Base-by-base conservation (phyloP, 2,113 vertebrate species). In the Nibea albiflora region DNA sequence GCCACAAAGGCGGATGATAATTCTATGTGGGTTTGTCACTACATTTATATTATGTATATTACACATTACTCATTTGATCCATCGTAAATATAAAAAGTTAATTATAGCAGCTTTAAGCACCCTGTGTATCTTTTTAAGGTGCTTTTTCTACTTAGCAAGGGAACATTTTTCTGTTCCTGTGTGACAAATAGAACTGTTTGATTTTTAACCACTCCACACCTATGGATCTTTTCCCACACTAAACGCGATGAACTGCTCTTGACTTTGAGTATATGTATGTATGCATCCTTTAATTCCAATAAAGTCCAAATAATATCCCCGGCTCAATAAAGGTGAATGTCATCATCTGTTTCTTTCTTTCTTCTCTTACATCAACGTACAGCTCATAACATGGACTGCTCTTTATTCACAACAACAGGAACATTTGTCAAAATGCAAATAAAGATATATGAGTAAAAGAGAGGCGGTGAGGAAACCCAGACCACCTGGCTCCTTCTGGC, bases 401-500 rank as follows among this genome's bases (percentile, higher is more conserved):
- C 64, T 64, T 69, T n/a, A 26, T 72, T 84, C 80, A 78, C 64
- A 79, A 64, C 60, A 72, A 78, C 74, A 75, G 58, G 54, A 89
- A 78, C 85, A 84, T 89, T 78, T 85, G 73, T 92, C 83, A 84
- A 85, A 90, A 81, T 84, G 68, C 73, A 86, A 89, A 87, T 87
- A 71, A 88, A 79, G 85, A 54, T 80, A 67, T 49, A 84, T 1
- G 54, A 84, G 74, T 65, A 73, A 67, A 72, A 50, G 70, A 16
- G 65, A 49, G 75, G 24, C 74, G 85, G 57, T 92, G 91, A 92
- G 85, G 76, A 90, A 92, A 89, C 80, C 44, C 91, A 91, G 91
- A 89, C 76, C 84, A 67, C 85, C 86, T 85, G 81, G 79, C 64
- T 63, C 61, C 72, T 39, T 61, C 58, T n/a, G 64, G 61, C 60